Conservation (phyloP, 2,113 vertebrate genomes). For the Chinchilla lanigera region DNA sequence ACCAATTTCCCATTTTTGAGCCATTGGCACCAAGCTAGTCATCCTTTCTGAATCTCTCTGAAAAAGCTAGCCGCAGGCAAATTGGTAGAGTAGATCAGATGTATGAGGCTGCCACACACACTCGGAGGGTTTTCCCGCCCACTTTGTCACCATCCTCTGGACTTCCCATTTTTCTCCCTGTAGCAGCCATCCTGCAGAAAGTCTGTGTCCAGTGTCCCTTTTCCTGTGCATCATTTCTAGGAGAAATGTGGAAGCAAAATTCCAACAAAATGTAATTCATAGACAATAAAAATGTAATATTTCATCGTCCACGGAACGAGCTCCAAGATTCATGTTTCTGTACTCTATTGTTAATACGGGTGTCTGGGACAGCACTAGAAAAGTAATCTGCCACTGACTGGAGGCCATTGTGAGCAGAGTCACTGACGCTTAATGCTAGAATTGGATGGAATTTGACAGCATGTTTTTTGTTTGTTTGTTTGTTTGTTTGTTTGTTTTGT, state of each 20-base stretch:
- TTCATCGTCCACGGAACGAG: conserved; percentile 37
- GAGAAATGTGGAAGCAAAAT: conserved; percentile 58
- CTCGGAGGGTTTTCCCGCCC: not conserved
- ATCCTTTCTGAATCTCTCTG: conserved; percentile 13
- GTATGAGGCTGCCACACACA: fast-evolving
- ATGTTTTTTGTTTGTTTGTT: too few relatives aligned
- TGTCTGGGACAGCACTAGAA: not conserved
- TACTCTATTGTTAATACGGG: not conserved
- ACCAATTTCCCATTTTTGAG: conserved; percentile 18
- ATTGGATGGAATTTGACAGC: conserved; percentile 12
- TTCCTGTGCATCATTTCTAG: not conserved
- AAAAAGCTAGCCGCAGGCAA: not conserved
- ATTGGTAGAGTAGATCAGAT: conserved; percentile 16
- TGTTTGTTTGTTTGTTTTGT: too few relatives aligned
- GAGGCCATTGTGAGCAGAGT: not conserved
- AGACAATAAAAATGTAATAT: conserved; percentile 55
- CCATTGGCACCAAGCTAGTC: not conserved
- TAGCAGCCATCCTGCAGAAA: not conserved
- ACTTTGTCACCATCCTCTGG: not conserved
- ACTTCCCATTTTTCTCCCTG: not conserved
- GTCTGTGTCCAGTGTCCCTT: not conserved
- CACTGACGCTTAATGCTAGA: conserved; percentile 26
- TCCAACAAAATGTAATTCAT: not conserved
- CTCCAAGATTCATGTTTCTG: conserved; percentile 40
- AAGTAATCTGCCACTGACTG: conserved; percentile 4